A percentile compares a stretch with the other conserved stretches of the same genome.
phyloP scores from a whole-genome alignment of 2,888 invertebrate species.

The Acanthopleura granulata region DNA sequence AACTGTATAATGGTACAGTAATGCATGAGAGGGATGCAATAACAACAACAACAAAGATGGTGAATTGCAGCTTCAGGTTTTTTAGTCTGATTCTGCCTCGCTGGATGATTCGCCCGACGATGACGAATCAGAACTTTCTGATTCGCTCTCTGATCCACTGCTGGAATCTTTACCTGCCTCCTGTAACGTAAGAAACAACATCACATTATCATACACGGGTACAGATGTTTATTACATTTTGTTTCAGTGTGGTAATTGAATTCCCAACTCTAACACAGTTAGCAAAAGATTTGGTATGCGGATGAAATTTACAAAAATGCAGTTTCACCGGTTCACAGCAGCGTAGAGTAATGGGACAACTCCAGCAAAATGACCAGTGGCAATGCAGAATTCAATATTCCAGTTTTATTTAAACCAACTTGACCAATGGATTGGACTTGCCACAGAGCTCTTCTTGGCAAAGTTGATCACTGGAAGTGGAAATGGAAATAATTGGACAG shows the following conservation, averaged over 20 bases:
- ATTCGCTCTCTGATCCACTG: slow-evolving; percentile 10
- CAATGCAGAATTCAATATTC: no score
- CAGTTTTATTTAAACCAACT: no score
- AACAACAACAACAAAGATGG: no score
- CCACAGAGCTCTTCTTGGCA: no score
- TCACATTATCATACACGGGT: not conserved
- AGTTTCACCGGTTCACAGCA: no score
- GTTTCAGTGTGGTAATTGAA: not conserved
- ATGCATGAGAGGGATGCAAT: no score
- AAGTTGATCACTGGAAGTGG: no score
- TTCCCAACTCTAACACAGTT: not conserved
- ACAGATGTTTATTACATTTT: not conserved
- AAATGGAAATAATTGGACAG: no score
- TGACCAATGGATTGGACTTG: no score
- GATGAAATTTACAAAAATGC: not conserved
- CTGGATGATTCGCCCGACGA: slow-evolving; percentile 8
- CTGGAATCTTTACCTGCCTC: not conserved
- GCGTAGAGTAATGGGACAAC: no score
- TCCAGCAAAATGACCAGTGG: no score
- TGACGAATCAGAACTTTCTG: slow-evolving; percentile 5
- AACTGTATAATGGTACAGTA: no score
- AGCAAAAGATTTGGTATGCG: not conserved
- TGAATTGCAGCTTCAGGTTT: not conserved
- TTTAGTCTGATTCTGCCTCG: slow-evolving; percentile 14
- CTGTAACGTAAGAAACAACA: not conserved